A percentile compares a stretch with the other conserved stretches of the same genome.
phyloP scores from a whole-genome alignment of 2,888 invertebrate species.

The Acleris laterana region DNA sequence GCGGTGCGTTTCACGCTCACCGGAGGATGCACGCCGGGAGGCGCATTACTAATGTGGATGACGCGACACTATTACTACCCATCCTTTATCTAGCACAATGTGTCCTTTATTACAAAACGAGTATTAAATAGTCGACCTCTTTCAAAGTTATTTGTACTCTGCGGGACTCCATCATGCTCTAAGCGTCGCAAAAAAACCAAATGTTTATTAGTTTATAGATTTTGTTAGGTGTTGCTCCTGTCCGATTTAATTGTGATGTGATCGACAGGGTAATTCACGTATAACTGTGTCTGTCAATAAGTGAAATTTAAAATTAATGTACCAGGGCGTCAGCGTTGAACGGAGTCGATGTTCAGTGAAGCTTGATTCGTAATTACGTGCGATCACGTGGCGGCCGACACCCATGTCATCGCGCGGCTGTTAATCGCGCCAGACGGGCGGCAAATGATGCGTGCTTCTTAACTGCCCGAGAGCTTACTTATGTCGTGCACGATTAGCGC shows the following conservation, averaged over 20 bases:
- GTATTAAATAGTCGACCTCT: conserved; percentile 76
- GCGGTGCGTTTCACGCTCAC: conserved; percentile 47
- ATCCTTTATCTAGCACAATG: conserved; percentile 80
- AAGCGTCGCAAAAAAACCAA: conserved; percentile 62
- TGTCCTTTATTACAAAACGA: conserved; percentile 80
- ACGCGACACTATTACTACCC: conserved; percentile 80
- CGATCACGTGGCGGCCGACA: conserved; percentile 53
- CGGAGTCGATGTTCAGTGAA: conserved; percentile 54
- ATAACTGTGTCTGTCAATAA: conserved; percentile 44
- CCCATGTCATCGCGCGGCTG: conserved; percentile 67
- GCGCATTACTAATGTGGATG: conserved; percentile 76
- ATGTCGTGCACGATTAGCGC: conserved; percentile 74
- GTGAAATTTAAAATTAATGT: conserved; percentile 55
- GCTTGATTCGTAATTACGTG: conserved; percentile 65
- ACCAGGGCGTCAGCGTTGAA: conserved; percentile 48
- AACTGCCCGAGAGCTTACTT: conserved; percentile 61
- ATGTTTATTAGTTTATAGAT: conserved; percentile 73
- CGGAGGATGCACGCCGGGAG: conserved; percentile 72
- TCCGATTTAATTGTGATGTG: conserved; percentile 57
- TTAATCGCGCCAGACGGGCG: conserved; percentile 71
- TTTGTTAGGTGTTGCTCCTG: conserved; percentile 52
- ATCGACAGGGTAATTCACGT: conserved; percentile 51
- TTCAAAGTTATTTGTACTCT: conserved; percentile 74
- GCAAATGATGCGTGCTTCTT: conserved; percentile 77
- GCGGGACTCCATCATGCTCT: conserved; percentile 75